phyloP scores from a whole-genome alignment of 2,888 invertebrate species.

The Drosophila macrospina region DNA sequence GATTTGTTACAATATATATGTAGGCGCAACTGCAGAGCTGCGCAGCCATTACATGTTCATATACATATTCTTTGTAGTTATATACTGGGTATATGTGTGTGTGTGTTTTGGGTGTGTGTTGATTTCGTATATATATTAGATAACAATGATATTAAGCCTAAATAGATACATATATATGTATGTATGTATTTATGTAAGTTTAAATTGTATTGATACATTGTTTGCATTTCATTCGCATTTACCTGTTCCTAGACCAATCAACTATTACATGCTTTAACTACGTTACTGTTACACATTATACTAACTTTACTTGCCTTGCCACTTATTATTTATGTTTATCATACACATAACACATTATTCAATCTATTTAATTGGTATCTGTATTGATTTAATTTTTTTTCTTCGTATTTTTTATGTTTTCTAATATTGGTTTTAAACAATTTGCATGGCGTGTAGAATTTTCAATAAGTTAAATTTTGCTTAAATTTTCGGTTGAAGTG shows the following conservation, averaged over 20 bases:
- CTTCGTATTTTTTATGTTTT: conserved; percentile 13
- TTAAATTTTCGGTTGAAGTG: conserved; percentile 8
- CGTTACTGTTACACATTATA: conserved; percentile 68
- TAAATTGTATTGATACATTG: conserved; percentile 71
- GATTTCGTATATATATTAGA: conserved; percentile 70
- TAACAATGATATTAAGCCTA: conserved; percentile 82
- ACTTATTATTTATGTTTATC: conserved; percentile 65
- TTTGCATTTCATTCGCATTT: conserved; percentile 59
- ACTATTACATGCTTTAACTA: conserved; percentile 78
- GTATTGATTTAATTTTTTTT: conserved; percentile 30
- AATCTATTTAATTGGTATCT: conserved; percentile 47
- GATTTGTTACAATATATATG: conserved; percentile 61
- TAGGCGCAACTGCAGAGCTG: conserved; percentile 42
- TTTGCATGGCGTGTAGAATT: conserved; percentile 47
- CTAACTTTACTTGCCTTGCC: conserved; percentile 70
- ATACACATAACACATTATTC: conserved; percentile 75
- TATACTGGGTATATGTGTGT: conserved; percentile 53
- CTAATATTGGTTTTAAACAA: conserved; percentile 55
- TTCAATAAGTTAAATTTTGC: conserved; percentile 32
- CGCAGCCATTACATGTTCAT: conserved; percentile 68
- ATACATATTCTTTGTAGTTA: conserved; percentile 67
- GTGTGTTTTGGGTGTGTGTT: conserved; percentile 19
- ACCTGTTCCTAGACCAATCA: conserved; percentile 59
- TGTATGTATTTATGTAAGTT: conserved; percentile 55
- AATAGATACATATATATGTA: conserved; percentile 62